A percentile compares a stretch with the other conserved stretches of the same genome.
Evolutionary conservation across 2,888 invertebrate genomes (phyloP).

Genomic region (Aquatica leii): DNA sequence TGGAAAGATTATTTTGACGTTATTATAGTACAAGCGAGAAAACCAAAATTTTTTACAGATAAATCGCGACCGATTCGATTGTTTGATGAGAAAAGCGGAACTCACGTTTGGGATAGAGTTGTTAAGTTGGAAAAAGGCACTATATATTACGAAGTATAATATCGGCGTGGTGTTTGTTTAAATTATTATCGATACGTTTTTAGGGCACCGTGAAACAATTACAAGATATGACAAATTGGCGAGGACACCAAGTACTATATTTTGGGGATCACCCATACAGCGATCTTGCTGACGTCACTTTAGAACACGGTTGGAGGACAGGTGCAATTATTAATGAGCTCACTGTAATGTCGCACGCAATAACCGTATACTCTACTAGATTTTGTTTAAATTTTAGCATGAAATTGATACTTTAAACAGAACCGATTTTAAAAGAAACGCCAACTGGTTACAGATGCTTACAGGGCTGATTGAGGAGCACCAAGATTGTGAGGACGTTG

Average conservation of each 20-base stretch:
- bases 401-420: constrained; percentile 91
- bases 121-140: constrained; percentile 84
- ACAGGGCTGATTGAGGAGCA: constrained; percentile 90
- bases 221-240: constrained; percentile 92
- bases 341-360: constrained; percentile 67
- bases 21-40: constrained; percentile 92
- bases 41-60: constrained; percentile 96
- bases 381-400: constrained; percentile 67
- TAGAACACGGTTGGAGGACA: constrained; percentile 97
- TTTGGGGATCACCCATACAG: constrained; percentile 99
- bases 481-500: constrained; percentile 79
- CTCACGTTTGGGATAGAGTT: constrained; percentile 92
- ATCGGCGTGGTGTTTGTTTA: neutral
- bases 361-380: neutral
- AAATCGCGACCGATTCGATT: constrained; percentile 89
- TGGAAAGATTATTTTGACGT: constrained; percentile 95
- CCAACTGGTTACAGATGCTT: constrained; percentile 92
- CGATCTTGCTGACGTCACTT: constrained; percentile 94
- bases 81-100: constrained; percentile 81
- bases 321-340: constrained; percentile 97
- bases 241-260: constrained; percentile 90
- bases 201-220: constrained; percentile 93
- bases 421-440: constrained; percentile 82
- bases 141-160: constrained; percentile 87
- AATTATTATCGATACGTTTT: neutral